Conservation (phyloP, 2,113 vertebrate species). For the Pungitius pungitius region DNA sequence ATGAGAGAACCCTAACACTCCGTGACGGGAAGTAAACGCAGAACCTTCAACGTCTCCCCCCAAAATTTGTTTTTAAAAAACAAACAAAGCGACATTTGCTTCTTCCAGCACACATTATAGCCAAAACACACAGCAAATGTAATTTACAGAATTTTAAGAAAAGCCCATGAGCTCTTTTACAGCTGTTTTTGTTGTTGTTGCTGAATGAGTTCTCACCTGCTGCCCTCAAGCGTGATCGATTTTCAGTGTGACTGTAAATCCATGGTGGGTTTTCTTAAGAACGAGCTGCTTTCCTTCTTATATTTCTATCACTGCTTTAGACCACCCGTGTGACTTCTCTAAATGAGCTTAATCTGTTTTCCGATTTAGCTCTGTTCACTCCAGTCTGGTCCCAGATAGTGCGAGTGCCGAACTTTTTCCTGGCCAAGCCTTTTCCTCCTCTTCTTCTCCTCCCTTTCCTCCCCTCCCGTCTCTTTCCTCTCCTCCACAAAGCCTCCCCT, state of each 20-base stretch:
- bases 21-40: constrained; percentile 19
- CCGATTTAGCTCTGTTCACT: constrained; percentile 33
- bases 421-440: constrained; percentile 75
- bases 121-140: constrained; percentile 19
- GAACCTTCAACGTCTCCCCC: neutral
- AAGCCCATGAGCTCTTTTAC: constrained; percentile 25
- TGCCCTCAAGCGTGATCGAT: constrained; percentile 18
- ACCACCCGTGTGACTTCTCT: constrained; percentile 10
- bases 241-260: constrained; percentile 35
- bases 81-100: neutral
- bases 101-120: neutral
- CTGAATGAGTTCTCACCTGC: constrained; percentile 48
- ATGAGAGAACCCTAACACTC: constrained; percentile 1
- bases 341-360: constrained; percentile 25
- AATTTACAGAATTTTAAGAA: too few species aligned
- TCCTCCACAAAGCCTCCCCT: constrained; percentile 79
- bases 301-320: constrained; percentile 3
- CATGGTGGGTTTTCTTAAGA: constrained; percentile 18
- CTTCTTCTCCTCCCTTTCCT: constrained; percentile 74
- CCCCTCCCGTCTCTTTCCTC: constrained; percentile 75
- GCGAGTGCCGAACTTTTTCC: constrained; percentile 68
- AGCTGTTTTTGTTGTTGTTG: neutral
- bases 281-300: neutral
- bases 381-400: constrained; percentile 59
- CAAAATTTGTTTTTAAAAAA: neutral